These are phyloP conservation scores for Zaprionus camerounensis DNA, from an alignment of 1,140 invertebrate genomes.

Conservation along the genomic window DNA sequence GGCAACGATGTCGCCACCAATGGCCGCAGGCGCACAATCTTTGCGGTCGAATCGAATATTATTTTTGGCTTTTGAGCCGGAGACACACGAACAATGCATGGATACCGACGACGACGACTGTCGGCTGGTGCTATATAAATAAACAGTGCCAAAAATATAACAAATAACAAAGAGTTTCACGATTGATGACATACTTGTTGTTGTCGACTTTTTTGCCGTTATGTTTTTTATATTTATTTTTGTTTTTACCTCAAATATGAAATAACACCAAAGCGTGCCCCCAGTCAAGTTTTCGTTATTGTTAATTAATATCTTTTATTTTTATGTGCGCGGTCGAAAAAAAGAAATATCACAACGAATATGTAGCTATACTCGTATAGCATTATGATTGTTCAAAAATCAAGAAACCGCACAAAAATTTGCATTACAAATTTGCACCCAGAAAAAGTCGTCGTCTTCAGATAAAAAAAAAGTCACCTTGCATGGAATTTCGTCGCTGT, in stretches of 20 bases:
- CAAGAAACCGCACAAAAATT: slow-evolving; percentile 50
- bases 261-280: slow-evolving; percentile 79
- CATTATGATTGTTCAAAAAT: slow-evolving; percentile 49
- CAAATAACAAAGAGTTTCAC: slow-evolving; percentile 64
- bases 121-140: slow-evolving; percentile 65
- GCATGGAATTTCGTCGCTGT: slow-evolving; percentile 71
- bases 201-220: slow-evolving; percentile 42
- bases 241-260: slow-evolving; percentile 53
- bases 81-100: slow-evolving; percentile 44
- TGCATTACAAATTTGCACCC: slow-evolving; percentile 81
- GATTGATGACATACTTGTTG: slow-evolving; percentile 65
- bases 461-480: slow-evolving; percentile 72
- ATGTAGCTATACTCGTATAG: slow-evolving; percentile 2
- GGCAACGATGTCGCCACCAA: slow-evolving; percentile 55
- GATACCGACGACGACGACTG: background rate
- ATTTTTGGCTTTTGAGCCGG: slow-evolving; percentile 71
- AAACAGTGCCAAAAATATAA: slow-evolving; percentile 78
- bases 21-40: slow-evolving; percentile 47
- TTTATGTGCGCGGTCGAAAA: slow-evolving; percentile 60
- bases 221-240: slow-evolving; percentile 23
- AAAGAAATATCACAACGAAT: slow-evolving; percentile 26
- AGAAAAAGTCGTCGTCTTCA: slow-evolving; percentile 49
- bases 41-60: slow-evolving; percentile 53
- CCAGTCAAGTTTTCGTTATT: slow-evolving; percentile 78
- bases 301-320: slow-evolving; percentile 80